Evolutionary conservation across 2,888 invertebrate species (phyloP), one percentile per base, ranked within the genome.

Genomic region (Smittia aterrima): DNA sequence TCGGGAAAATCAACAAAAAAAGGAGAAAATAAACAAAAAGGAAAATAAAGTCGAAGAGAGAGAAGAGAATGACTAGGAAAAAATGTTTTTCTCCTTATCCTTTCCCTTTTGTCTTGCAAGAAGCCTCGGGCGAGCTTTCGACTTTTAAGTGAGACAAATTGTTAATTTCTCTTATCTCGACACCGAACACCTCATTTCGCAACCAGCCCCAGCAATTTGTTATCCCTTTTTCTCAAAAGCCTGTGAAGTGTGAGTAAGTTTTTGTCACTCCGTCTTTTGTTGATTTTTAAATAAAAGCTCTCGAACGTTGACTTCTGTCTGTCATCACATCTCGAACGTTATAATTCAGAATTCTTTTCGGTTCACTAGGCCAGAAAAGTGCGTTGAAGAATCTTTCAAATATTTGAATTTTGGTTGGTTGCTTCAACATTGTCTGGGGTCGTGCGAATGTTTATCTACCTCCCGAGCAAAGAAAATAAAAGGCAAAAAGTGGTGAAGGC

Each of bases 311-410:
- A 54, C 54, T 53, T 54, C 40, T 68, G n/a, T n/a, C 16, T 47
- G 25, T 24, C 47, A 47, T 22, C n/a, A n/a, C n/a, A n/a, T n/a
- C n/a, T n/a, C n/a, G n/a, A n/a, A n/a, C n/a, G n/a, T n/a, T 13
- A 54, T 18, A 3, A 18, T 3, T 58, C 9, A 1, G 20, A 18
- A 9, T 20, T 20, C 20, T 18, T n/a, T 18, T 4, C 22, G 20
- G 58, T 58, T 58, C 58, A 58, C 4, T 64, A 3, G 25, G n/a
- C 27, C 40, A 22, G n/a, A 70, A 70, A 54, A 54, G 41, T 70
- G 70, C 25, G 68, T 68, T 68, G 27, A 68, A 68, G n/a, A n/a
- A n/a, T 20, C 41, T 47, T 58, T 58, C 47, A 66, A 66, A 68
- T 68, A 47, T 68, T 68, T 68, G 24, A 58, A 58, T 22, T 58